phyloP scores from a whole-genome alignment of 2,113 vertebrate genomes.

The Australoheros scitulus region DNA sequence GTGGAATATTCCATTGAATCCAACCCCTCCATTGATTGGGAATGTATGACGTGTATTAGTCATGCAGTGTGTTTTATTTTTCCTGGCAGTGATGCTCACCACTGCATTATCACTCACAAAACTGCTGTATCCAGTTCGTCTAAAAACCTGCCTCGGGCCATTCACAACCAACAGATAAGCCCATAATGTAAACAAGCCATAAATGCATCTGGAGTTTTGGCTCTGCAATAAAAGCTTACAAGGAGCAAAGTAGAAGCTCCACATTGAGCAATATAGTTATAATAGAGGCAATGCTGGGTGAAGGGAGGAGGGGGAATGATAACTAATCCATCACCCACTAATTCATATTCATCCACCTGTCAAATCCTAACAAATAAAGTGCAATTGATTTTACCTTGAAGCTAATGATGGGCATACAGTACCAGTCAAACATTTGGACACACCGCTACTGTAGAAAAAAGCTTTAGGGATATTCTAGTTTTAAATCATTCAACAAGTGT shows the following conservation, averaged over 20 bases:
- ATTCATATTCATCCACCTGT: conserved; percentile 32
- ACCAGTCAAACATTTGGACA: too few relatives aligned
- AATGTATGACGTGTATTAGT: conserved; percentile 76
- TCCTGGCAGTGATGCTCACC: conserved; percentile 62
- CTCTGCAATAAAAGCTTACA: conserved; percentile 58
- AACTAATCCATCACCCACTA: neutral
- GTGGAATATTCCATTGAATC: conserved; percentile 76
- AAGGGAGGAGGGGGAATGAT: too few relatives aligned
- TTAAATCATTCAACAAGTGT: neutral
- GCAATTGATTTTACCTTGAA: neutral
- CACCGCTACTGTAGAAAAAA: neutral
- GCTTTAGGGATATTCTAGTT: neutral
- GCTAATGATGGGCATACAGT: neutral
- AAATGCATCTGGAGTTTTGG: conserved; percentile 59
- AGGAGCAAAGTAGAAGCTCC: conserved; percentile 39
- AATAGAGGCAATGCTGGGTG: conserved; percentile 7
- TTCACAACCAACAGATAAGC: conserved; percentile 58
- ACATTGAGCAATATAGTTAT: conserved; percentile 38
- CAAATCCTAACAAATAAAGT: neutral
- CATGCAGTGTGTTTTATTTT: conserved; percentile 76
- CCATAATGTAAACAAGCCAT: conserved; percentile 66
- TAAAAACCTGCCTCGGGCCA: conserved; percentile 28
- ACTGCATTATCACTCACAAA: conserved; percentile 60
- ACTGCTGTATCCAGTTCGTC: conserved; percentile 51
- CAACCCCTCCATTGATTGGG: conserved; percentile 72